Conservation (phyloP, 2,888 invertebrate genomes). For the Yponomeuta malinellus region DNA sequence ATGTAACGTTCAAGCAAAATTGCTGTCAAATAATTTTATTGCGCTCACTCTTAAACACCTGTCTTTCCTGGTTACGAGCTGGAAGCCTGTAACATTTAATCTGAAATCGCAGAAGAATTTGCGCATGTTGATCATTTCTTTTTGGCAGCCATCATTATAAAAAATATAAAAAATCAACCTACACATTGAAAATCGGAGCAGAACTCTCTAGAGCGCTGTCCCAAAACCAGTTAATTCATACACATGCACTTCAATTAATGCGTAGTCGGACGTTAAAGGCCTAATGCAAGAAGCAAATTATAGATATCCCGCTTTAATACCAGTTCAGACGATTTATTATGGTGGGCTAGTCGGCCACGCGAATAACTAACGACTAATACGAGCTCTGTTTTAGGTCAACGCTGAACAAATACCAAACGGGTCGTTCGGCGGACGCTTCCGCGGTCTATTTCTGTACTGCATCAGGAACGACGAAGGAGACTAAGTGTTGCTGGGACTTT, state of each 20-base stretch:
- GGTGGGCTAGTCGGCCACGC: slow-evolving; percentile 52
- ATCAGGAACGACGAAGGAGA: slow-evolving; percentile 49
- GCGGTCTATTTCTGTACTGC: slow-evolving; percentile 72
- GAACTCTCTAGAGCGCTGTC: neutral
- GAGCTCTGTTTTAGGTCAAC: slow-evolving; percentile 75
- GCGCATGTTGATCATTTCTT: neutral
- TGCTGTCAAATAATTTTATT: slow-evolving; percentile 12
- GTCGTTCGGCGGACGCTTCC: slow-evolving; percentile 72
- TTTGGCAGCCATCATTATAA: too few species aligned
- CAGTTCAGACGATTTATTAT: slow-evolving; percentile 31
- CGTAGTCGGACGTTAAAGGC: slow-evolving; percentile 2
- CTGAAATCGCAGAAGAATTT: neutral
- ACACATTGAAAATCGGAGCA: neutral
- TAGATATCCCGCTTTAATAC: slow-evolving; percentile 27
- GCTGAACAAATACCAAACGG: slow-evolving; percentile 75
- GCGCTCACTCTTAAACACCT: slow-evolving; percentile 6
- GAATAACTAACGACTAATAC: slow-evolving; percentile 73
- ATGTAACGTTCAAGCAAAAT: slow-evolving; percentile 1
- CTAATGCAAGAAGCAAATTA: slow-evolving; percentile 10
- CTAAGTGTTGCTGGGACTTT: slow-evolving; percentile 52
- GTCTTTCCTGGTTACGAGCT: slow-evolving; percentile 1
- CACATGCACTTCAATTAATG: slow-evolving; percentile 11
- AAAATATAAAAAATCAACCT: neutral
- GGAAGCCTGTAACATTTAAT: neutral
- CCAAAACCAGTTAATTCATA: neutral